Base-by-base conservation (phyloP, 2,888 invertebrate species). In the Muscina levida region DNA sequence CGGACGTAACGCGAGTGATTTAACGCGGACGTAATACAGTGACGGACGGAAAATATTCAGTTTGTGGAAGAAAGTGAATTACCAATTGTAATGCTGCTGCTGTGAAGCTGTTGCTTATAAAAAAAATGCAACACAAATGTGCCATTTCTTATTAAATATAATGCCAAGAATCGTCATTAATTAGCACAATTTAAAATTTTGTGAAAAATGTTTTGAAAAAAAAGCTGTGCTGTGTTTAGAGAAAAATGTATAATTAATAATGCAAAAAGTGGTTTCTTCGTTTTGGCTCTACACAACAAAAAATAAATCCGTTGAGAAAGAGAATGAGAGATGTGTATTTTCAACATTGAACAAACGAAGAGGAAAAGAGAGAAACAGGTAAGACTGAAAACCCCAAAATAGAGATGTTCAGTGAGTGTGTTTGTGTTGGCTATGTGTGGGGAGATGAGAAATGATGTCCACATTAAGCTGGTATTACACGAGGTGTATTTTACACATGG, bases 51-150 rank as follows among this genome's bases (percentile, higher is more conserved):
- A 31, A 59, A 31, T 31, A 59, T 53, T n/a, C 37, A 65, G 39
- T 68, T 22, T 19, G 66, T 59, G 73, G 72, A 76, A 67, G 72
- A 71, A 62, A 71, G 57, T 10, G 53, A 72, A 53, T 42, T 48
- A 15, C 51, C 17, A 57, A 70, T 66, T 51, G 44, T 66, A 79
- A 67, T 72, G 53, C 51, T 74, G 53, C 51, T 74, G 4, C 70
- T 74, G 51, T 65, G 72, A 73, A 80, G 76, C 77, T 80, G 80
- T 80, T 80, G 80, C 80, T 73, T 71, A 77, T 37, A 73, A 24
- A 46, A 24, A 46, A 48, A 48, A 65, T 53, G 57, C 19, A 57
- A 8, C 56, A 62, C 3, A 57, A 46, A 26, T 10, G 42, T 42
- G 42, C 42, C 62, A 22, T 15, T 62, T 39, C 4, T 15, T 5